Percentiles rank a stretch among this genome's conserved stretches.
These are phyloP conservation scores for Caradrina clavipalpis DNA, from an alignment of 2,888 invertebrate species.

Conservation along the genomic window DNA sequence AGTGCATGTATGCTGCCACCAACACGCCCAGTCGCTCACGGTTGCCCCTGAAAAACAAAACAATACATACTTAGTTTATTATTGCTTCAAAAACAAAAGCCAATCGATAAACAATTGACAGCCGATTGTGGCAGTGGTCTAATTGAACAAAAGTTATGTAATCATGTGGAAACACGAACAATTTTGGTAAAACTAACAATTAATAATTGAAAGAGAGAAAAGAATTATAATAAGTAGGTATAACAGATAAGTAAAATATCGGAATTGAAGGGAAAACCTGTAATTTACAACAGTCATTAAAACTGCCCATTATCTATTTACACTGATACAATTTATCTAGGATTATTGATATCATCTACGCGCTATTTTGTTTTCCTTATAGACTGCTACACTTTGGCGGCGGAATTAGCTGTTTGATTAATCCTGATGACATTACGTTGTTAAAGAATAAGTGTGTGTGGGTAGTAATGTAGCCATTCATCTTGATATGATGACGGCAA, in stretches of 20 bases:
- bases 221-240: no score
- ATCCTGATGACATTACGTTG: not conserved
- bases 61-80: not conserved
- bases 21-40: constrained; percentile 96
- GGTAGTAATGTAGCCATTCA: not conserved
- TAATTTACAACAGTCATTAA: constrained; percentile 1
- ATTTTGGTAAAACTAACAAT: not conserved
- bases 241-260: not conserved
- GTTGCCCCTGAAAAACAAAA: constrained; percentile 92
- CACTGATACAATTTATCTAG: constrained; percentile 6
- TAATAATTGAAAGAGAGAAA: no score
- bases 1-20: constrained; percentile 98
- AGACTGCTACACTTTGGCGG: not conserved
- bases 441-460: not conserved
- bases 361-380: constrained; percentile 20
- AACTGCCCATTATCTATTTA: constrained; percentile 11
- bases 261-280: not conserved
- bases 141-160: no score
- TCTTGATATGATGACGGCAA: not conserved
- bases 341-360: constrained; percentile 3
- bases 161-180: no score
- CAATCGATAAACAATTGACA: not conserved
- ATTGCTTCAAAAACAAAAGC: not conserved
- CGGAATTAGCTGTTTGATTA: constrained; percentile 14
- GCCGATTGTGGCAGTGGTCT: no score